These are phyloP conservation scores for Conus canariensis DNA, from an alignment of 2,888 invertebrate genomes.

Conservation along the genomic window DNA sequence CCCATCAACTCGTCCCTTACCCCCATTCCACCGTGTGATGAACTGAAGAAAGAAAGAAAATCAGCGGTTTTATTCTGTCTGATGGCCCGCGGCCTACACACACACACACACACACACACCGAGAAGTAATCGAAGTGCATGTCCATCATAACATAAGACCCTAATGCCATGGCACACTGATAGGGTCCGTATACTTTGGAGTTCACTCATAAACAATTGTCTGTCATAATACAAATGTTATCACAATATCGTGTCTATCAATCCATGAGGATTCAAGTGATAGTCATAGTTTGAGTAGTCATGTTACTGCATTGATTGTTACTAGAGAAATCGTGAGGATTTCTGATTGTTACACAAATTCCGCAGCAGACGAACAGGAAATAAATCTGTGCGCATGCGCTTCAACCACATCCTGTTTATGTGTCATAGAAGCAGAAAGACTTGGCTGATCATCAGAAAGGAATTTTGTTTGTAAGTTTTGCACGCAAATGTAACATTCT, in stretches of 20 bases:
- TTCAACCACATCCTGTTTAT: slow-evolving; percentile 27
- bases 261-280: neutral
- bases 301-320: neutral
- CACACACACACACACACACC: no score
- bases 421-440: slow-evolving; percentile 24
- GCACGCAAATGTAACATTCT: neutral
- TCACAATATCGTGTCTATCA: neutral
- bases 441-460: neutral
- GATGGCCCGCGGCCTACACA: no score
- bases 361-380: neutral
- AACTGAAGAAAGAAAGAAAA: no score
- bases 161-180: no score
- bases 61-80: no score
- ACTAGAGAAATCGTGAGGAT: neutral
- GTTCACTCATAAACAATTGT: no score
- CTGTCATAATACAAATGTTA: neutral
- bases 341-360: neutral
- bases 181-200: no score
- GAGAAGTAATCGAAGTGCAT: no score
- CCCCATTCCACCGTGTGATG: no score
- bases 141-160: no score
- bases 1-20: no score
- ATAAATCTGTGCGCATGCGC: slow-evolving; percentile 11
- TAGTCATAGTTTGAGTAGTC: neutral
- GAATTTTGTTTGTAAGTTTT: slow-evolving; percentile 26